Base-by-base conservation (phyloP, 2,797 vertebrate species). In the Lutjanus argentimaculatus region DNA sequence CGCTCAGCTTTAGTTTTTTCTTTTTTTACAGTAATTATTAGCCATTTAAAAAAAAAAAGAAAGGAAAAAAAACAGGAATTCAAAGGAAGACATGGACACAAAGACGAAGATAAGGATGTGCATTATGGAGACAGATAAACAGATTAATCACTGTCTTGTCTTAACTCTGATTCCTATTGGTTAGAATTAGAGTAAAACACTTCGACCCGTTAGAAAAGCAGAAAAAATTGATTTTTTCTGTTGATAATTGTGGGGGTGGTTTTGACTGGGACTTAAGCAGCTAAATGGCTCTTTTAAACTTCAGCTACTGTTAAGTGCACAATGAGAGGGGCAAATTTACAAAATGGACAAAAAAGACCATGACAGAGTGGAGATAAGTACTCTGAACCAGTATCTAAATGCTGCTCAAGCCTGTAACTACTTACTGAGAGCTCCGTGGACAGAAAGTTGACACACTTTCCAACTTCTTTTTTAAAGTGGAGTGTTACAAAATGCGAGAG, bases 171-270 rank as follows among this genome's bases (percentile, higher is more conserved):
- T 22, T 72, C 19, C 45, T 72, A 7, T 43, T 59, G 59, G 52
- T 51, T 51, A 8, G 30, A 62, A 52, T 15, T 46, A 48, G 15
- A 43, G 57, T 49, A 52, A 67, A 71, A 67, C 14, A 36, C 30
- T 46, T 40, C 70, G 36, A 71, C 30, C 43, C 6, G 4, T 6
- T 61, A 48, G 48, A 66, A 53, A 45, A 72, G 68, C 43, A 30
- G 57, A 71, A 48, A 62, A 62, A 66, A 53, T 61, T 53, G 40
- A 22, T 71, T 11, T 42, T 45, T 36, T 68, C 48, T 64, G 66
- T 56, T 58, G 46, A 59, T 76, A 56, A 36, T 46, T 69, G 65
- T 25, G 68, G 51, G 30, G 43, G 51, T 19, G 63, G 25, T 43
- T 56, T 45, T 45, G 67, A 62, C 22, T 42, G 13, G 21, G 14